These are phyloP conservation scores for Lepidocolaptes lacrymiger DNA, from an alignment of 2,797 vertebrate genomes.

Conservation along the genomic window DNA sequence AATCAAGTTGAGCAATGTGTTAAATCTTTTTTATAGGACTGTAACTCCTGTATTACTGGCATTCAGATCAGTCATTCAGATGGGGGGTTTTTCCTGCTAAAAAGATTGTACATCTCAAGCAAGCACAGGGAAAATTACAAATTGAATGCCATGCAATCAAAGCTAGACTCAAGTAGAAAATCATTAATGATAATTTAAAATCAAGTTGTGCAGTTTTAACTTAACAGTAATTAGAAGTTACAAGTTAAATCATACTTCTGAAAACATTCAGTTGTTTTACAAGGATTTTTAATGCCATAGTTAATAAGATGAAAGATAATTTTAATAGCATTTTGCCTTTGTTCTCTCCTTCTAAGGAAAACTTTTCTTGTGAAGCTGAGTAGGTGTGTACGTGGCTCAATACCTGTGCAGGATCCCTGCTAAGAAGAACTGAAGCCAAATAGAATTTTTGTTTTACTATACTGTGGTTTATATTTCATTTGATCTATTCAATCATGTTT, in stretches of 20 bases:
- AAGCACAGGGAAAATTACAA: not conserved
- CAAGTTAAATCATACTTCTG: not conserved
- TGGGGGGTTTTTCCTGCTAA: rapidly evolving
- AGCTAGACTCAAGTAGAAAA: not conserved
- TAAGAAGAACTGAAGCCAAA: not conserved
- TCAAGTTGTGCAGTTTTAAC: not conserved
- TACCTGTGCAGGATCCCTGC: not conserved
- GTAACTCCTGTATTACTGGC: not conserved
- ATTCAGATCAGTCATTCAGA: not conserved
- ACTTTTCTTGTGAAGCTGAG: not conserved
- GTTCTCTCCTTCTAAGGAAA: not conserved
- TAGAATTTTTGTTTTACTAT: not conserved
- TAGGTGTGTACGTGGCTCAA: not conserved
- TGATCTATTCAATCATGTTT: not conserved
- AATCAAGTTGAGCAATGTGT: not conserved
- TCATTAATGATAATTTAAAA: not conserved
- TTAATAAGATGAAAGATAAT: not conserved
- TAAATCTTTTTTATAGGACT: not conserved
- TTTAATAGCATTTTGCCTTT: not conserved
- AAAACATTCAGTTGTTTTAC: not conserved
- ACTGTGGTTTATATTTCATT: not conserved
- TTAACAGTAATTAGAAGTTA: not conserved
- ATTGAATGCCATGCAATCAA: not conserved
- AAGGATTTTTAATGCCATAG: not conserved
- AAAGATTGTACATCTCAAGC: not conserved